Conservation (phyloP, 1,140 invertebrate genomes). For the Bombus consobrinus region DNA sequence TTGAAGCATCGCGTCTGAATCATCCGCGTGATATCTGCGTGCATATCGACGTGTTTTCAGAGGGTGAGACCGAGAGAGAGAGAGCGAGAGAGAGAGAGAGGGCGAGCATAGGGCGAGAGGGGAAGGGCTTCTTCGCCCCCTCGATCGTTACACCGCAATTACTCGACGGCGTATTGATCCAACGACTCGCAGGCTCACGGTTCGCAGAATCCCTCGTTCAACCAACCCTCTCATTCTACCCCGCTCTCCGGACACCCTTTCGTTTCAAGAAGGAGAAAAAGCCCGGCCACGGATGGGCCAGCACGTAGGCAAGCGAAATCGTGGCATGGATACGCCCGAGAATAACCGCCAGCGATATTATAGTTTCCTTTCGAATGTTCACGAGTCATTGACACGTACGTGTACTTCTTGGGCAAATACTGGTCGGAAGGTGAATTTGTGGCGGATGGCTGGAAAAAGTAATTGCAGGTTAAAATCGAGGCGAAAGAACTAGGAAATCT, state of each 20-base stretch:
- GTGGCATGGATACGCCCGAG: not conserved
- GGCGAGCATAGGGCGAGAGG: not conserved
- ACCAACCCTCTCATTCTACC: conserved; percentile 44
- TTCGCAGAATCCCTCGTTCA: conserved; percentile 68
- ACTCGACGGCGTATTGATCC: conserved; percentile 71
- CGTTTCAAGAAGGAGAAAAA: conserved; percentile 58
- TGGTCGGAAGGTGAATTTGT: not conserved
- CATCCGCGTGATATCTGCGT: conserved; percentile 50
- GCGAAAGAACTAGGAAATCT: not conserved
- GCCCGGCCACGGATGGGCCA: conserved; percentile 28
- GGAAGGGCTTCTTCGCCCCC: conserved; percentile 47
- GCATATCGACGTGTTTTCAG: conserved; percentile 62
- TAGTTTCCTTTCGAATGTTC: not conserved
- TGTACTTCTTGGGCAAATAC: not conserved
- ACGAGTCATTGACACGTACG: not conserved
- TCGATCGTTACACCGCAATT: conserved; percentile 68
- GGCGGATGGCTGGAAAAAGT: too few relatives aligned
- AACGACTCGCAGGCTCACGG: conserved; percentile 65
- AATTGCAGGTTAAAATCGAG: too few relatives aligned
- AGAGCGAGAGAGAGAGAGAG: not conserved
- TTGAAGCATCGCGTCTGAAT: conserved; percentile 48
- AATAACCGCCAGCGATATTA: not conserved
- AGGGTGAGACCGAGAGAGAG: not conserved
- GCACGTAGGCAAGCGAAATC: conserved; percentile 1
- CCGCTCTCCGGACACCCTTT: conserved; percentile 49